Percentiles rank a stretch among this genome's conserved stretches.
phyloP scores from a whole-genome alignment of 2,113 vertebrate species.

The Atrichornis clamosus region DNA sequence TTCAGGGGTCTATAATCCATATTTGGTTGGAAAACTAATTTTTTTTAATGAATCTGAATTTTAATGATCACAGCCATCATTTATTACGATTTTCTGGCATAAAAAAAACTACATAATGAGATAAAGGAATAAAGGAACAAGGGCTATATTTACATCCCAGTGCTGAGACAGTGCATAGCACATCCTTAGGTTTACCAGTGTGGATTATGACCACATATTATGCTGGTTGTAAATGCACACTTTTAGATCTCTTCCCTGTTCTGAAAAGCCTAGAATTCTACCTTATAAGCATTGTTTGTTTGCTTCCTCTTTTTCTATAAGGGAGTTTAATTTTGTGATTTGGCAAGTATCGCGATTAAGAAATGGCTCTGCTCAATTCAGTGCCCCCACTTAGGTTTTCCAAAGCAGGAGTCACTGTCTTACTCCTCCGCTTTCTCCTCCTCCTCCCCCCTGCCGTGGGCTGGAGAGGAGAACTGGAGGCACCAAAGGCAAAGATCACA shows the following conservation, averaged over 20 bases:
- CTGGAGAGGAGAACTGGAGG: neutral
- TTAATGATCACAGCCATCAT: neutral
- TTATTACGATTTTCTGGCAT: neutral
- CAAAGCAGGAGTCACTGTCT: fast-evolving
- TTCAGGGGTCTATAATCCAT: neutral
- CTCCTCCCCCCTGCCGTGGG: fast-evolving
- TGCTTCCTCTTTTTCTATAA: neutral
- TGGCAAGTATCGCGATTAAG: neutral
- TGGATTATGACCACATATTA: neutral
- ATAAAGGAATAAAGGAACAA: neutral
- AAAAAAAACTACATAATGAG: neutral
- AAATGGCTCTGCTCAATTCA: neutral
- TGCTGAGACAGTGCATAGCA: neutral
- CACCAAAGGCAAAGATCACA: neutral
- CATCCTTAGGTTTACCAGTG: neutral
- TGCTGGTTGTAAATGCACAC: neutral
- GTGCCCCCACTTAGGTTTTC: neutral
- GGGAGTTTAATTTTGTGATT: neutral
- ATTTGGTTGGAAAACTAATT: neutral
- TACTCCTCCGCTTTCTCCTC: fast-evolving
- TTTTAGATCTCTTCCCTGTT: neutral
- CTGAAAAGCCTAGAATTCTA: neutral
- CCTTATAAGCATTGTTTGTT: neutral
- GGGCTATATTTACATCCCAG: neutral
- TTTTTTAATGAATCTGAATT: neutral